Evolutionary conservation across 2,888 invertebrate genomes (phyloP).

Genomic region (Liodrosophila aerea): DNA sequence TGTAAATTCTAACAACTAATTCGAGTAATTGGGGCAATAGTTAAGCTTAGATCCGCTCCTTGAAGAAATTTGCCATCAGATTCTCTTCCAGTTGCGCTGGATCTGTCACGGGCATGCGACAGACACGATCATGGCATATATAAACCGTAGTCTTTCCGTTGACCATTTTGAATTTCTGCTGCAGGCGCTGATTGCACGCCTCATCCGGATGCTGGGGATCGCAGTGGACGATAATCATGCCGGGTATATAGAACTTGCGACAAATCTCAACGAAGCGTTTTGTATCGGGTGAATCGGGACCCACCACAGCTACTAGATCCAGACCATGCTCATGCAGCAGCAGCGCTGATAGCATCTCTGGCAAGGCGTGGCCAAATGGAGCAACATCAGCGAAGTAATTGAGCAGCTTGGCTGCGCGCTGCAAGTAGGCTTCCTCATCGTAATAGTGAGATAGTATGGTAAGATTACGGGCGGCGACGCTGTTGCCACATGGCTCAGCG

Average conservation of each 20-base stretch:
- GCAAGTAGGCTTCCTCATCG: constrained; percentile 74
- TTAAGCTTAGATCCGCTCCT: constrained; percentile 46
- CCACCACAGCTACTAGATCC: constrained; percentile 81
- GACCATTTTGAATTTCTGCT: constrained; percentile 81
- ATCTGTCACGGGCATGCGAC: constrained; percentile 81
- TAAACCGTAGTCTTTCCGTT: constrained; percentile 81
- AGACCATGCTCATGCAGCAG: constrained; percentile 79
- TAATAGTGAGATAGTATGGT: constrained; percentile 88
- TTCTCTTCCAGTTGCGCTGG: constrained; percentile 78
- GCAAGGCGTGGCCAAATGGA: constrained; percentile 81
- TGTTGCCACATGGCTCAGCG: constrained; percentile 96
- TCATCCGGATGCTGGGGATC: constrained; percentile 74
- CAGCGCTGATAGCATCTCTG: constrained; percentile 81
- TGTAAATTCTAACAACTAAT: constrained; percentile 25
- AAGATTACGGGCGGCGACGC: constrained; percentile 92
- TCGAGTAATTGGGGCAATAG: constrained; percentile 32
- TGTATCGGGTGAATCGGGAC: constrained; percentile 78
- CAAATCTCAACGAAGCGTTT: constrained; percentile 78
- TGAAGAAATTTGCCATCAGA: constrained; percentile 78
- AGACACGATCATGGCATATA: constrained; percentile 81
- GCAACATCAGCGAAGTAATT: constrained; percentile 77
- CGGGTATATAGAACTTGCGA: constrained; percentile 81
- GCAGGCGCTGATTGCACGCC: constrained; percentile 74
- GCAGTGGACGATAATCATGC: constrained; percentile 80
- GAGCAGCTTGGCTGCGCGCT: constrained; percentile 72